These are phyloP conservation scores for Gibbula magus DNA, from an alignment of 2,888 invertebrate species.

Conservation along the genomic window DNA sequence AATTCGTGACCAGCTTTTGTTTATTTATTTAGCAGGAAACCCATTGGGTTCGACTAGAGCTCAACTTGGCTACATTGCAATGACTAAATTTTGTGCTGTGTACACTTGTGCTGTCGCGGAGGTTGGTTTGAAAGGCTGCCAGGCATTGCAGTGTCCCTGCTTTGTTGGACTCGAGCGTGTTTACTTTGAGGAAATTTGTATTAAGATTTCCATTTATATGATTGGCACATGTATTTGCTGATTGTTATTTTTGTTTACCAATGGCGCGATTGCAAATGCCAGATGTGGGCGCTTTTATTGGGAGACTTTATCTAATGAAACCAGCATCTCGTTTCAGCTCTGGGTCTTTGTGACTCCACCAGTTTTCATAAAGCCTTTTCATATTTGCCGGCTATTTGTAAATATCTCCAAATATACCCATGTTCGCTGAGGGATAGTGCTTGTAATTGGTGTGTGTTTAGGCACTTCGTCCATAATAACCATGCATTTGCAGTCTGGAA, in stretches of 20 bases:
- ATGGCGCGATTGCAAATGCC: conserved; percentile 31
- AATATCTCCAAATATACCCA: conserved; percentile 26
- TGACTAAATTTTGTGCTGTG: conserved; percentile 15
- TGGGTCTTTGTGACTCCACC: conserved; percentile 20
- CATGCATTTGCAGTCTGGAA: not conserved
- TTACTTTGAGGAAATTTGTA: conserved; percentile 28
- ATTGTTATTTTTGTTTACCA: conserved; percentile 37
- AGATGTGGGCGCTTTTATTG: conserved; percentile 28
- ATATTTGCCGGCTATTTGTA: conserved; percentile 27
- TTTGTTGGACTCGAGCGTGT: conserved; percentile 20
- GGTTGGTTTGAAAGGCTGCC: conserved; percentile 26
- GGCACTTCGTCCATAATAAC: conserved; percentile 2
- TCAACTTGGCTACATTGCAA: conserved; percentile 13
- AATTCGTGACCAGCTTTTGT: conserved; percentile 23
- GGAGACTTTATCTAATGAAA: conserved; percentile 32
- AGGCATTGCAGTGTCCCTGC: conserved; percentile 7
- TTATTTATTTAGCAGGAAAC: conserved; percentile 21
- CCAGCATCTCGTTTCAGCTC: conserved; percentile 20
- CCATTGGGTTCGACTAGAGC: conserved; percentile 6
- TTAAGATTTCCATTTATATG: conserved; percentile 33
- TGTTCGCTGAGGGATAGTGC: not conserved
- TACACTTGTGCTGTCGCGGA: not conserved
- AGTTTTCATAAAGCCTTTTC: conserved; percentile 28
- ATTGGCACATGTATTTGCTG: conserved; percentile 30
- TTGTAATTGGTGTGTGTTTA: conserved; percentile 25